Evolutionary conservation across 2,797 vertebrate genomes (phyloP).

Genomic region (Euthynnus affinis): DNA sequence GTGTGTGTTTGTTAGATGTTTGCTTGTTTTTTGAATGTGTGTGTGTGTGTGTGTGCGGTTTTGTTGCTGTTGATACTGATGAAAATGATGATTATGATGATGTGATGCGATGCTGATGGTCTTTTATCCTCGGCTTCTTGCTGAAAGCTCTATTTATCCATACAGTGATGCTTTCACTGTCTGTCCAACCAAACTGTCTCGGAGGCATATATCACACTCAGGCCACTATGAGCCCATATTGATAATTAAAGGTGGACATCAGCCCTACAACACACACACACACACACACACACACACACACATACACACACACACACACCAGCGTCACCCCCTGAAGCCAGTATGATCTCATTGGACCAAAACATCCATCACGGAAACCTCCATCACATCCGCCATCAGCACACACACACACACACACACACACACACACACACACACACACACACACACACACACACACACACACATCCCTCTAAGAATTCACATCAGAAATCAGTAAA

Average conservation of each 20-base stretch:
- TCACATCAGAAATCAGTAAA: not conserved
- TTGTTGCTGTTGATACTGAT: conserved; percentile 67
- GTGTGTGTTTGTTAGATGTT: too few relatives aligned
- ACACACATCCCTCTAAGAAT: too few relatives aligned
- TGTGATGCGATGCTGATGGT: conserved; percentile 68
- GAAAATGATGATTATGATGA: conserved; percentile 63
- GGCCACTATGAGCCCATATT: conserved; percentile 32
- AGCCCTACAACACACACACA: not conserved
- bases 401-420: too few relatives aligned
- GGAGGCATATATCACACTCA: conserved; percentile 40
- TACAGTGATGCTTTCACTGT: conserved; percentile 53
- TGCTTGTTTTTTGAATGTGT: too few relatives aligned
- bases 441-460: too few relatives aligned
- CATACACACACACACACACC: not conserved
- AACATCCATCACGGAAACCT: conserved; percentile 18
- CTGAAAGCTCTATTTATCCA: conserved; percentile 66
- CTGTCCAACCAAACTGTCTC: conserved; percentile 56
- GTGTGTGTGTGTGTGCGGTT: conserved; percentile 23
- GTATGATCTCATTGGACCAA: conserved; percentile 22
- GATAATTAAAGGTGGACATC: conserved; percentile 54
- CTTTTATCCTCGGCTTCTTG: conserved; percentile 57
- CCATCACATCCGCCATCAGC: not conserved
- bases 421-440: too few relatives aligned
- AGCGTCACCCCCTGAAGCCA: conserved; percentile 12
- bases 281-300: not conserved